Percentiles rank a stretch among this genome's conserved stretches.
These are phyloP conservation scores for Oxyura jamaicensis DNA, from an alignment of 2,113 vertebrate species.

Conservation along the genomic window DNA sequence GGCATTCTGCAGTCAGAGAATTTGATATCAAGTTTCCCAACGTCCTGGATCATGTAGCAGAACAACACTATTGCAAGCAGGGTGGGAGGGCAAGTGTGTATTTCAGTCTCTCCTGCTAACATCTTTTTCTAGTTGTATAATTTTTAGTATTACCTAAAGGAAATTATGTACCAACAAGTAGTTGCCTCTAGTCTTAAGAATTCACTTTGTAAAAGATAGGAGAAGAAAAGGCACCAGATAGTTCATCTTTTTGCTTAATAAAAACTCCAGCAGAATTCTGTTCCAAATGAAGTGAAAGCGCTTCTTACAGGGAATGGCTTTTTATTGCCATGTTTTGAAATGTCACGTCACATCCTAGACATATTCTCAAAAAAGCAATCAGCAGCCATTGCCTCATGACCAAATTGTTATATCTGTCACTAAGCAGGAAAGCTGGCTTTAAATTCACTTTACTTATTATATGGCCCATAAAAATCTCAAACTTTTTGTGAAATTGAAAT, in stretches of 20 bases:
- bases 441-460: too few species aligned
- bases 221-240: not conserved
- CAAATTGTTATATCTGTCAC: too few species aligned
- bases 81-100: not conserved
- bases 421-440: too few species aligned
- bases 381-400: too few species aligned
- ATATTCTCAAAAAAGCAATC: too few species aligned
- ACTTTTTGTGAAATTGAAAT: too few species aligned
- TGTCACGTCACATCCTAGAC: too few species aligned
- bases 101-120: not conserved
- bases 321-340: too few species aligned
- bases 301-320: too few species aligned
- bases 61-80: not conserved
- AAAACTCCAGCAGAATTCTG: not conserved
- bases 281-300: too few species aligned
- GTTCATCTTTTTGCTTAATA: not conserved
- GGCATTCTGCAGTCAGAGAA: not conserved
- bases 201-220: not conserved
- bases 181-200: not conserved
- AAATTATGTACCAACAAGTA: fast-evolving
- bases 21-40: not conserved
- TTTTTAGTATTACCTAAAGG: not conserved
- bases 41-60: not conserved
- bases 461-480: too few species aligned
- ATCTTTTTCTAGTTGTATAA: not conserved